Percentiles rank a stretch among this genome's conserved stretches.
Evolutionary conservation across 2,113 vertebrate genomes (phyloP).

Genomic region (Neogobius melanostomus): DNA sequence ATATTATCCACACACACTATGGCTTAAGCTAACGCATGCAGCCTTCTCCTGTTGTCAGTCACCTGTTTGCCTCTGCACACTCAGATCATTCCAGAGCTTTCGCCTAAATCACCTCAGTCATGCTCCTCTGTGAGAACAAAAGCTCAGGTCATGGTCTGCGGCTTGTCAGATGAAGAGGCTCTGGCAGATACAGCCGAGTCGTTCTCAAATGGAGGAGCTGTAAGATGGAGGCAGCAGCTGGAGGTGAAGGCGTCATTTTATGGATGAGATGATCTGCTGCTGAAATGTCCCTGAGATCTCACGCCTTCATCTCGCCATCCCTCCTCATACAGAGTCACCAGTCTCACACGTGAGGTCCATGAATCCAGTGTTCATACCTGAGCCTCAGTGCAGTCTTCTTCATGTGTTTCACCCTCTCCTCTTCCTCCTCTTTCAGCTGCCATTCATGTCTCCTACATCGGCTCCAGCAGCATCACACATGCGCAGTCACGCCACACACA

Average conservation of each 20-base stretch:
- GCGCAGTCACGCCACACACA: slow-evolving; percentile 53
- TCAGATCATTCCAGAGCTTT: slow-evolving; percentile 30
- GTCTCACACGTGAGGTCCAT: slow-evolving; percentile 11
- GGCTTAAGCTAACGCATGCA: slow-evolving; percentile 7
- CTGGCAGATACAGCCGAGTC: slow-evolving; percentile 21
- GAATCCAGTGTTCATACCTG: slow-evolving; percentile 23
- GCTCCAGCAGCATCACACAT: slow-evolving; percentile 63
- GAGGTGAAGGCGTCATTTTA: slow-evolving; percentile 61
- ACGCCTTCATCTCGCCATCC: background rate
- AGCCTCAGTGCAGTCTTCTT: slow-evolving; percentile 21
- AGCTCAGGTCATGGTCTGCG: slow-evolving; percentile 22
- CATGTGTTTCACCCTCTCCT: slow-evolving; percentile 23
- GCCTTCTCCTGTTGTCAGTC: slow-evolving; percentile 25
- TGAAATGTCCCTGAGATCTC: background rate
- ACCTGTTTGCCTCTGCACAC: slow-evolving; percentile 46
- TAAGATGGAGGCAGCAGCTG: slow-evolving; percentile 73
- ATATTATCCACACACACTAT: background rate
- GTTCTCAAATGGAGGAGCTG: slow-evolving; percentile 46
- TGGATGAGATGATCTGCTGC: slow-evolving; percentile 6
- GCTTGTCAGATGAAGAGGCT: slow-evolving; percentile 15
- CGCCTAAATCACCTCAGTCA: slow-evolving; percentile 3
- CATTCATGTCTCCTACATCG: slow-evolving; percentile 56
- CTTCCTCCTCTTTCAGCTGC: slow-evolving; percentile 44
- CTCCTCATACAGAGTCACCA: slow-evolving; percentile 37
- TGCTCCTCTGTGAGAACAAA: slow-evolving; percentile 20